These are phyloP conservation scores for Zaprionus ornatus DNA, from an alignment of 1,140 invertebrate genomes.

Conservation along the genomic window DNA sequence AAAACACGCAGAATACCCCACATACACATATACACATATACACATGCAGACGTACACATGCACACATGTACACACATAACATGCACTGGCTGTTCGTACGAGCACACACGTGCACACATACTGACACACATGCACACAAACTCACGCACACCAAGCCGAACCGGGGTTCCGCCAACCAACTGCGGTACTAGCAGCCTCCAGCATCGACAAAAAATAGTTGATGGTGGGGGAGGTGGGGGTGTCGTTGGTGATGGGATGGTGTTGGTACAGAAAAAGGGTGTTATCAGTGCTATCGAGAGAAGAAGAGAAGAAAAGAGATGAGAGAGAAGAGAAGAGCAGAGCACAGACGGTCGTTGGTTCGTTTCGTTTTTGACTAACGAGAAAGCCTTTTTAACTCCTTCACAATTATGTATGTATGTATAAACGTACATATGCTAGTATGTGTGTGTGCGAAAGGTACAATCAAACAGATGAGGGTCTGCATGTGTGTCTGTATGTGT, in stretches of 20 bases:
- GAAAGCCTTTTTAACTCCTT: conserved; percentile 62
- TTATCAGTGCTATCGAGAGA: background rate
- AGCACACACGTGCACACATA: background rate
- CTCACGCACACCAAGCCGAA: background rate
- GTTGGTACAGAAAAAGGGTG: conserved; percentile 1
- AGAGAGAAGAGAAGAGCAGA: conserved; percentile 8
- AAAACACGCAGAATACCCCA: conserved; percentile 48
- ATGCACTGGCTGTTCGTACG: conserved; percentile 12
- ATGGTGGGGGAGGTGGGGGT: conserved; percentile 5
- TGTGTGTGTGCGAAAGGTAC: background rate
- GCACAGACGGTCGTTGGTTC: conserved; percentile 20
- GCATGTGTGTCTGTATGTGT: background rate
- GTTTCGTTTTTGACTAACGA: conserved; percentile 58
- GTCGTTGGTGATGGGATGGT: conserved; percentile 13
- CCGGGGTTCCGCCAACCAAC: conserved; percentile 38
- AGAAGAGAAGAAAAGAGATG: no score
- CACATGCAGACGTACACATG: background rate
- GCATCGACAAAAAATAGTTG: conserved; percentile 2
- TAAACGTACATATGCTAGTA: background rate
- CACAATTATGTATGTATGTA: conserved; percentile 51
- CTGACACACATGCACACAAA: background rate
- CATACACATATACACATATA: conserved; percentile 13
- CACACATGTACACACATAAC: conserved; percentile 1
- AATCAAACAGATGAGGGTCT: background rate
- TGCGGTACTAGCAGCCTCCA: conserved; percentile 36